phyloP scores from a whole-genome alignment of 1,140 invertebrate genomes.

The Hylaeus volcanicus region DNA sequence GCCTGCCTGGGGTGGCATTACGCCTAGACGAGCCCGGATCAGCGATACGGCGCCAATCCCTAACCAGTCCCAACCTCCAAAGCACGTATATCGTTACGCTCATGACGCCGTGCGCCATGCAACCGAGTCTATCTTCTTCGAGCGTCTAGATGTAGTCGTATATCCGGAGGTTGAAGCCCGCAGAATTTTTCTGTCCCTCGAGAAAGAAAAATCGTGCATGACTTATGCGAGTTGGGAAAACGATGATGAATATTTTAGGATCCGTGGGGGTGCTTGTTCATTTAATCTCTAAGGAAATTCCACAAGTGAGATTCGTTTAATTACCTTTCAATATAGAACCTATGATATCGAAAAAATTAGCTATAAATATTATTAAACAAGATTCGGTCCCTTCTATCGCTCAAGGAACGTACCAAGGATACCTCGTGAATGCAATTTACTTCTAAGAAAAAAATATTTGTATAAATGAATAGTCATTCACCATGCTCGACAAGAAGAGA shows the following conservation, averaged over 20 bases:
- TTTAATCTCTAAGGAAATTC: no score
- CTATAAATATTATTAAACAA: no score
- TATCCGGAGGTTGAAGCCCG: constrained; percentile 7
- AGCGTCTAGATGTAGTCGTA: constrained; percentile 36
- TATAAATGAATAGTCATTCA: no score
- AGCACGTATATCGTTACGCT: constrained; percentile 76
- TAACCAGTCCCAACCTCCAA: constrained; percentile 68
- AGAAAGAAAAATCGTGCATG: constrained; percentile 19
- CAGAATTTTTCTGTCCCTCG: constrained; percentile 39
- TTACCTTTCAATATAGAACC: no score
- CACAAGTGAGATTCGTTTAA: no score
- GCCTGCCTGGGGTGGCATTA: constrained; percentile 74
- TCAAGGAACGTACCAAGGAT: no score
- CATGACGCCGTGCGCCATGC: constrained; percentile 68
- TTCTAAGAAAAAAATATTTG: no score
- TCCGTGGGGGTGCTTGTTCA: neutral
- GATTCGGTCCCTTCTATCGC: no score
- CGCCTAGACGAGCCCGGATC: constrained; percentile 74
- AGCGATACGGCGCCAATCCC: constrained; percentile 76
- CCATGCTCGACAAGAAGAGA: no score
- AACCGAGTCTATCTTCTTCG: constrained; percentile 61
- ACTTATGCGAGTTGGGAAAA: neutral
- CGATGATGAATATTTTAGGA: neutral
- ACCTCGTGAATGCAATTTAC: no score
- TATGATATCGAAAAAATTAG: no score